Percentiles rank a stretch among this genome's conserved stretches.
Conservation (phyloP, 2,113 vertebrate species). For the Myiozetetes cayanensis region DNA sequence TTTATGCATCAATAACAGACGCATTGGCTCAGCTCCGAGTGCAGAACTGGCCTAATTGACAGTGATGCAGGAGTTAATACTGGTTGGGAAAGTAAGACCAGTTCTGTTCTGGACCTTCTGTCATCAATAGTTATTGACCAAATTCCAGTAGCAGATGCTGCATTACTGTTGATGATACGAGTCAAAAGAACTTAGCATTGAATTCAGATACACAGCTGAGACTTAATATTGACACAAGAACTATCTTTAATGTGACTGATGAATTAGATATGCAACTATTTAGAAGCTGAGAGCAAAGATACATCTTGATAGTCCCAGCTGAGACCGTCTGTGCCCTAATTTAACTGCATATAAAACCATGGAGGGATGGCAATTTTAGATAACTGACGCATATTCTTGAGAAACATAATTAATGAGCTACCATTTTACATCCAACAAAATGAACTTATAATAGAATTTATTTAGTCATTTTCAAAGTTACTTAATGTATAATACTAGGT, state of each 20-base stretch:
- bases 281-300: not conserved
- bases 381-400: not conserved
- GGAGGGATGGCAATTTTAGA: not conserved
- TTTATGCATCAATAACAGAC: not conserved
- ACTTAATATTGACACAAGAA: not conserved
- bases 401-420: not conserved
- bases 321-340: not conserved
- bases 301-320: not conserved
- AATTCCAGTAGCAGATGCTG: not conserved
- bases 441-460: not conserved
- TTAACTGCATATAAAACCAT: not conserved
- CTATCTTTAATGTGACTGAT: not conserved
- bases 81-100: not conserved
- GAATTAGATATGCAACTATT: not conserved
- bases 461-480: not conserved
- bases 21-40: not conserved
- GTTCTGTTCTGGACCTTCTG: conserved; percentile 13
- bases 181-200: not conserved
- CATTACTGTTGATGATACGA: not conserved
- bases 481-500: not conserved
- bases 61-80: not conserved
- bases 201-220: not conserved
- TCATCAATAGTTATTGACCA: conserved; percentile 5
- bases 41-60: not conserved
- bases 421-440: not conserved